Conservation (phyloP, 2,888 invertebrate species). For the Oxycera nigricornis region DNA sequence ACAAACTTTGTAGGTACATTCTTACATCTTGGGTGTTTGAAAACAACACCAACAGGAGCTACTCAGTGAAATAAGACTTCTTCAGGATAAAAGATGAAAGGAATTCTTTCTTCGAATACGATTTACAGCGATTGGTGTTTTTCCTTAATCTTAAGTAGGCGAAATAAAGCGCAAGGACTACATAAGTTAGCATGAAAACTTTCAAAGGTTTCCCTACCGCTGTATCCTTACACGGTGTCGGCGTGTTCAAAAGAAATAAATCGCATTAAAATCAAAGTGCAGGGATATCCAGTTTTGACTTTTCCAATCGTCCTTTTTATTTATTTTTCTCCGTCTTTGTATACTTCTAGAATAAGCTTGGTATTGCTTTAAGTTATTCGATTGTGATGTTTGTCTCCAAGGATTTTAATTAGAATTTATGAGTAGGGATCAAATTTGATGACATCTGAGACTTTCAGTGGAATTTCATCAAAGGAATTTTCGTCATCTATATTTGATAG, state of each 20-base stretch:
- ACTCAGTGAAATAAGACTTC: neutral
- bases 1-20: too few relatives aligned
- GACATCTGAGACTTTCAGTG: constrained; percentile 33
- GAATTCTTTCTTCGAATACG: neutral
- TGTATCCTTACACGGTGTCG: neutral
- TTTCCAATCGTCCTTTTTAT: neutral
- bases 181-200: neutral
- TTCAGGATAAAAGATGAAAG: neutral
- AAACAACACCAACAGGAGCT: neutral
- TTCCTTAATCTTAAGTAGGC: neutral
- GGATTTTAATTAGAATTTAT: constrained; percentile 44
- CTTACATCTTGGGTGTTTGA: neutral
- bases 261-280: constrained; percentile 16
- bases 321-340: too few relatives aligned
- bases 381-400: constrained; percentile 16
- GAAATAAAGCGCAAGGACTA: neutral
- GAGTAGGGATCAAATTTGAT: constrained; percentile 40
- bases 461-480: constrained; percentile 20
- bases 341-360: neutral
- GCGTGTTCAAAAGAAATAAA: constrained; percentile 8
- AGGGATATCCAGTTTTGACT: neutral
- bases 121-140: neutral
- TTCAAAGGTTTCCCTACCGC: neutral
- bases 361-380: neutral
- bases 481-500: neutral